Conservation (phyloP, 2,888 invertebrate species). For the Xestia sexstrigata region DNA sequence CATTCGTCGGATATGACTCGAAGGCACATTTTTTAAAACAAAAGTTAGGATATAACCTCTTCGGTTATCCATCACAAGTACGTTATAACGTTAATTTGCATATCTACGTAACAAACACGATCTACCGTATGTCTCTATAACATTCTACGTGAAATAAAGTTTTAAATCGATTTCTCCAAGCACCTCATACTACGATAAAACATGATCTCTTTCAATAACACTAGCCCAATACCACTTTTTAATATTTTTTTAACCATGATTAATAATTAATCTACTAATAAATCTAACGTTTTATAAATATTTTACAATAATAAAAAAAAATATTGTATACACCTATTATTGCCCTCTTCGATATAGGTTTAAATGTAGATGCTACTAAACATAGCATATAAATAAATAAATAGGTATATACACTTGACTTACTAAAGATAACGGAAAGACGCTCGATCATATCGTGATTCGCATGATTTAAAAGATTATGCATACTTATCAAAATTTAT, state of each 20-base stretch:
- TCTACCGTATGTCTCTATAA: conserved; percentile 61
- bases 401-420: conserved; percentile 76
- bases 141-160: conserved; percentile 70
- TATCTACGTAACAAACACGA: conserved; percentile 70
- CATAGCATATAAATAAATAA: conserved; percentile 79
- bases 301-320: conserved; percentile 82
- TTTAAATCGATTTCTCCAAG: conserved; percentile 77
- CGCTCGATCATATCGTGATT: conserved; percentile 80
- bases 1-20: conserved; percentile 88
- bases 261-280: conserved; percentile 78
- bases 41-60: conserved; percentile 72
- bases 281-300: conserved; percentile 80
- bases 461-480: conserved; percentile 79
- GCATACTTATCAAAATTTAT: conserved; percentile 82
- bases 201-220: conserved; percentile 76
- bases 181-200: conserved; percentile 78
- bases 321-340: conserved; percentile 88
- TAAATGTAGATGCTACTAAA: conserved; percentile 71
- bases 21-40: conserved; percentile 86
- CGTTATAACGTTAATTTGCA: conserved; percentile 70
- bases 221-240: conserved; percentile 83
- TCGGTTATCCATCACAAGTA: conserved; percentile 72
- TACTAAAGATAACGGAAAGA: conserved; percentile 73
- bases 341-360: conserved; percentile 84
- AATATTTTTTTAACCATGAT: conserved; percentile 76